Base-by-base conservation (phyloP, 1,140 invertebrate genomes). In the Scaptomyza graminum region DNA sequence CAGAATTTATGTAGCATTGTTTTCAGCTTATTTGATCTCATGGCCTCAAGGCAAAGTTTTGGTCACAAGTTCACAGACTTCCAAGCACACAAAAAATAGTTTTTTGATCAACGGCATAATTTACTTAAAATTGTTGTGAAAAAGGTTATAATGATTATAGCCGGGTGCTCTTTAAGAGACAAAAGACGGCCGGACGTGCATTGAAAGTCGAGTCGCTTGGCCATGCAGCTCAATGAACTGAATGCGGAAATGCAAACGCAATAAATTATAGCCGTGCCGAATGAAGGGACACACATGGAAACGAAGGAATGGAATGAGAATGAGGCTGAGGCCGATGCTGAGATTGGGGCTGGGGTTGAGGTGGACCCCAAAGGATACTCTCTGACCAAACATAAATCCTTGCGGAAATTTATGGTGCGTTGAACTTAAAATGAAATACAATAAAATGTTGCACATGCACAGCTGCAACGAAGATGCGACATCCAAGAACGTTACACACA, bases 361-460 rank as follows among this genome's bases (percentile, higher is more conserved):
- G 9, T 44, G 54, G 54, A 47, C 63, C 43, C 7, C 22, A 16
- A 43, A 49, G 46, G 54, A 44, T 34, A 49, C 28, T 51, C 55
- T 61, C 31, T 34, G 31, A 65, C 54, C 80, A 71, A 78, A 77
- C 83, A 87, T 85, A 82, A 85, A 87, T 85, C 82, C 74, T 82
- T 80, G 71, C 56, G 63, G 28, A 82, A 87, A 85, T 85, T 85
- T 85, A 85, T 87, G 71, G 82, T 82, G 75, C 78, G 80, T 85
- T 85, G 82, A 85, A 85, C 82, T 85, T 85, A 85, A 87, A 85
- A 87, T 68, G 82, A 87, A 85, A 85, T 85, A 87, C 82, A 85
- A 85, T 85, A 85, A 85, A 78, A 81, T 82, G 52, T 74, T 60
- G 64, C 31, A 34, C 31, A 34, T 71, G 66, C 56, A 64, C 76